phyloP scores from a whole-genome alignment of 2,113 vertebrate species.

The Solenodon paradoxus region DNA sequence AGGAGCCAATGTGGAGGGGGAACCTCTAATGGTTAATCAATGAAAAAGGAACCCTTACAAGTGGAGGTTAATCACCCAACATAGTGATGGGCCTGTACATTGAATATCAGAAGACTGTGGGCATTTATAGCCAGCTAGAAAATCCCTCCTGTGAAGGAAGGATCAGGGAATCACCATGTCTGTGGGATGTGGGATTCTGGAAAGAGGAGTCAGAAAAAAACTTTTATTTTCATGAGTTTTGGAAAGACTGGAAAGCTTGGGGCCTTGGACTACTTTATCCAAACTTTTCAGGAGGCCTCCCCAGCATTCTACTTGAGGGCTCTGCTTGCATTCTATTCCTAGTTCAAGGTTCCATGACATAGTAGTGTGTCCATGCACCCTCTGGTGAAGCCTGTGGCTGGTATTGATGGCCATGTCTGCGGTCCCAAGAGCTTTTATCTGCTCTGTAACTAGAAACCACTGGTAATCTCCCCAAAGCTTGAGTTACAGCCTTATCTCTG shows the following conservation, averaged over 20 bases:
- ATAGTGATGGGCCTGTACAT: background rate
- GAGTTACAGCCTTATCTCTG: background rate
- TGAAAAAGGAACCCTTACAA: background rate
- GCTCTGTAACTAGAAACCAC: background rate
- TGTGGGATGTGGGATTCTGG: rapidly evolving
- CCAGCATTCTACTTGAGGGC: background rate
- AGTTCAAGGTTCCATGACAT: background rate
- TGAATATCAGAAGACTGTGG: background rate
- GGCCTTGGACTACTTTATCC: background rate
- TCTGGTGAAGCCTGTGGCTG: no score
- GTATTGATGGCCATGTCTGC: background rate
- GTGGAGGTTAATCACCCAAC: background rate
- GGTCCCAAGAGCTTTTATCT: background rate
- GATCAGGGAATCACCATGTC: background rate
- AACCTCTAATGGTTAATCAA: background rate
- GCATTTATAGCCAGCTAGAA: background rate
- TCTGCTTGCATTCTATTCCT: background rate
- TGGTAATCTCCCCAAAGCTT: background rate
- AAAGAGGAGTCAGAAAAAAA: background rate
- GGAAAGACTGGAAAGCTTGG: background rate
- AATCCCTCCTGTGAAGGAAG: background rate
- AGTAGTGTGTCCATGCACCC: background rate
- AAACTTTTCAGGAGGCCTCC: background rate
- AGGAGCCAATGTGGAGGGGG: background rate
- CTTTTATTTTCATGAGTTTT: background rate